Evolutionary conservation across 2,797 vertebrate genomes (phyloP).

Genomic region (Spondyliosoma cantharus): DNA sequence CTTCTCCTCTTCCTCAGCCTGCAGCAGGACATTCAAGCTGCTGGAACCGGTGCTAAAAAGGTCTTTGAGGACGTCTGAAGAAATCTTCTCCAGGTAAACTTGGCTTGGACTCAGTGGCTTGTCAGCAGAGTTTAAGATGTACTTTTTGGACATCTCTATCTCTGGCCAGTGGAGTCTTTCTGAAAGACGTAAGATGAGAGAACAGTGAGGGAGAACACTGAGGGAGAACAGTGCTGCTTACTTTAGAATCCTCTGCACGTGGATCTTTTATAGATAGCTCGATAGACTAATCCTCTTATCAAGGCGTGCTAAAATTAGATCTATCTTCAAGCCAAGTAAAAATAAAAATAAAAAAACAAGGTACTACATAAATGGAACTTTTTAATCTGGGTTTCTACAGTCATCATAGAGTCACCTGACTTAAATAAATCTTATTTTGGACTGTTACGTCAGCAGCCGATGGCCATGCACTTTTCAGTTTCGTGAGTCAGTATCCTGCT

Average conservation of each 20-base stretch:
- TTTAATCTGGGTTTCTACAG: background rate
- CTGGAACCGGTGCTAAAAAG: constrained; percentile 88
- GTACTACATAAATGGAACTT: background rate
- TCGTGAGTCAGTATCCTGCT: constrained; percentile 5
- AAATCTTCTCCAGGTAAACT: constrained; percentile 79
- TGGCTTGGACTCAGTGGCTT: constrained; percentile 79
- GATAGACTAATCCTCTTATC: constrained; percentile 72
- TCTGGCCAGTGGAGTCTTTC: constrained; percentile 93
- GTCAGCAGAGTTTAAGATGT: constrained; percentile 83
- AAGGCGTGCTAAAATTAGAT: constrained; percentile 52
- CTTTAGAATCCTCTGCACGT: constrained; percentile 47
- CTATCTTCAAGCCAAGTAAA: constrained; percentile 27
- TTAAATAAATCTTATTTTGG: background rate
- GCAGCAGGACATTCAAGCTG: constrained; percentile 89
- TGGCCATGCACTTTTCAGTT: background rate
- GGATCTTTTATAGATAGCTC: constrained; percentile 36
- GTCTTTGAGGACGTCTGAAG: constrained; percentile 86
- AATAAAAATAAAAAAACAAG: background rate
- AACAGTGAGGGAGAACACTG: constrained; percentile 7
- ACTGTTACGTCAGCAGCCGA: constrained; percentile 22
- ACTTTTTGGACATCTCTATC: constrained; percentile 90
- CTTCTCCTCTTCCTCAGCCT: constrained; percentile 86
- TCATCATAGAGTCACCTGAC: constrained; percentile 6
- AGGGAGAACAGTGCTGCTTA: constrained; percentile 22
- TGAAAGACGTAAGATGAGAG: constrained; percentile 67